A percentile compares a stretch with the other conserved stretches of the same genome.
phyloP scores from a whole-genome alignment of 2,113 vertebrate genomes.

The Tyto alba region DNA sequence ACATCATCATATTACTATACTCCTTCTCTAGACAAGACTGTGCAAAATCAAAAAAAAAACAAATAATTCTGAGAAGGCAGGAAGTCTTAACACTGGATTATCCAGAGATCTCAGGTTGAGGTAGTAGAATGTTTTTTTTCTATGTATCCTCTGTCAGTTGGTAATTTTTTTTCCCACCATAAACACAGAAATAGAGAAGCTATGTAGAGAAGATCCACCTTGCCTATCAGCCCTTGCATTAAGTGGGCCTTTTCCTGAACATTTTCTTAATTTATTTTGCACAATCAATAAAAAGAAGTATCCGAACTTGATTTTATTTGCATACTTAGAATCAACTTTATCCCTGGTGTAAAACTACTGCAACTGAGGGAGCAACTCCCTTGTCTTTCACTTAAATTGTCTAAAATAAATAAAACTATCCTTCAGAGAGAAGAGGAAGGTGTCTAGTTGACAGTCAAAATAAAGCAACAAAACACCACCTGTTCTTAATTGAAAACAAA shows the following conservation, averaged over 20 bases:
- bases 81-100: neutral
- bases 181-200: neutral
- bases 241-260: neutral
- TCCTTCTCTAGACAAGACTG: neutral
- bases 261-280: neutral
- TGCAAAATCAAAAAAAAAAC: neutral
- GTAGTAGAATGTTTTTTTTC: neutral
- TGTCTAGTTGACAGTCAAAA: neutral
- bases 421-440: neutral
- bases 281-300: neutral
- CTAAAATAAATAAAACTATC: neutral
- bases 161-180: neutral
- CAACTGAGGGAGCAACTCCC: neutral
- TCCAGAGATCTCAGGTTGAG: neutral
- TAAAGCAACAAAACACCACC: neutral
- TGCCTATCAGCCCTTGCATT: neutral
- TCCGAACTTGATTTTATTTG: neutral
- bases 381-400: neutral
- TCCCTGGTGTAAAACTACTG: neutral
- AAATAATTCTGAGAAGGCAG: neutral
- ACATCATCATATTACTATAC: neutral
- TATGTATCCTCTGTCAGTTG: neutral
- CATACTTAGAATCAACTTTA: neutral
- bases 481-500: conserved; percentile 5
- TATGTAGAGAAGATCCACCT: neutral